phyloP scores from a whole-genome alignment of 64 coral and sea anemone genomes.

The Dendrophyllia cribrosa region DNA sequence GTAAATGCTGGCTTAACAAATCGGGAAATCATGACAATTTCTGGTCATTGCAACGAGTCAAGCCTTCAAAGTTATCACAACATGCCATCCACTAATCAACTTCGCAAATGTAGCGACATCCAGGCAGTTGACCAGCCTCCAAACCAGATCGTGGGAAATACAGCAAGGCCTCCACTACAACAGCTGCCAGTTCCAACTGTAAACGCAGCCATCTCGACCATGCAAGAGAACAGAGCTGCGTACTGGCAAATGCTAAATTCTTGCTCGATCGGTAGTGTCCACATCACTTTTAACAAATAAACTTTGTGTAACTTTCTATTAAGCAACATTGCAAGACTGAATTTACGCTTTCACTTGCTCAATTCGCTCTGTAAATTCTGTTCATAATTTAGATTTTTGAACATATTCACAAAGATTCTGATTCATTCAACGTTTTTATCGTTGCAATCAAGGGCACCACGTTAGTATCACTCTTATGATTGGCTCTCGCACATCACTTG shows the following conservation, averaged over 20 bases:
- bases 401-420: too few species aligned
- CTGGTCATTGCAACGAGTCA: constrained; percentile 25
- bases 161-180: background rate
- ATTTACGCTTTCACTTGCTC: too few species aligned
- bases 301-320: background rate
- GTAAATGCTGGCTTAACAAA: constrained; percentile 60
- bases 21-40: constrained; percentile 37
- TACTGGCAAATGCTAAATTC: constrained; percentile 17
- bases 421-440: too few species aligned
- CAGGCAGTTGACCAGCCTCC: background rate
- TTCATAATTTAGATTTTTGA: too few species aligned
- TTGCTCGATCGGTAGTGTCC: constrained; percentile 13
- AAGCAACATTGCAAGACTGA: background rate
- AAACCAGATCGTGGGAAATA: background rate
- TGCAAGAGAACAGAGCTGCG: background rate
- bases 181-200: background rate
- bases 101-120: constrained; percentile 31
- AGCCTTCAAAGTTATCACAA: constrained; percentile 31
- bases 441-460: too few species aligned
- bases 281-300: background rate
- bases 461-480: too few species aligned
- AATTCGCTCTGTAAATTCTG: too few species aligned
- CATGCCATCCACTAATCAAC: constrained; percentile 10
- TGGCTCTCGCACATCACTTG: too few species aligned
- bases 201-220: background rate